Evolutionary conservation across 2,888 invertebrate genomes (phyloP).

Genomic region (Tryphoninae sp.): DNA sequence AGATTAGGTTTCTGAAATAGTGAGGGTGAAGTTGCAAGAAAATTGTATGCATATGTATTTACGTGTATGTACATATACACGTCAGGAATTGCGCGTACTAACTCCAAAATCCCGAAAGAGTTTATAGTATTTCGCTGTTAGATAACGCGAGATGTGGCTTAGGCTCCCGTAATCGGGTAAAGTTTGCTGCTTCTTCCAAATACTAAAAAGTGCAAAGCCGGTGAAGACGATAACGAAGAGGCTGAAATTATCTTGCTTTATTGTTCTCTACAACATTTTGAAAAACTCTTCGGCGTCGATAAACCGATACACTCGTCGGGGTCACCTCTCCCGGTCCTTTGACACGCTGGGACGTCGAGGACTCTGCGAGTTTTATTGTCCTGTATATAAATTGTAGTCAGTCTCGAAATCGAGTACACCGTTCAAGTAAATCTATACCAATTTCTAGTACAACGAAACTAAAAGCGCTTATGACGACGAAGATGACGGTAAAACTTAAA

Average conservation of each 20-base stretch:
- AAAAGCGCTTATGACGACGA: constrained; percentile 66
- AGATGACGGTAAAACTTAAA: constrained; percentile 33
- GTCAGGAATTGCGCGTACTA: too few species aligned
- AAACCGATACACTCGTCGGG: constrained; percentile 45
- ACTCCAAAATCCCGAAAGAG: neutral
- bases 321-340: neutral
- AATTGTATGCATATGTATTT: too few species aligned
- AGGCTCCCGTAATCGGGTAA: neutral
- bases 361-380: constrained; percentile 35
- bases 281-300: constrained; percentile 40
- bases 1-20: constrained; percentile 76
- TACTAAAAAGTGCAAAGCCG: constrained; percentile 57
- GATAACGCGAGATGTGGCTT: neutral
- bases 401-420: constrained; percentile 51
- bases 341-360: constrained; percentile 37
- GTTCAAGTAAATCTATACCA: constrained; percentile 56
- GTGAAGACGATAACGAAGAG: constrained; percentile 39
- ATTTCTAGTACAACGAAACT: constrained; percentile 69
- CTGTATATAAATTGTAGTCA: constrained; percentile 62
- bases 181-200: constrained; percentile 19
- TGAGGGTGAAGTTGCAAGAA: neutral
- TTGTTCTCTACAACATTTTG: constrained; percentile 32
- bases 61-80: too few species aligned
- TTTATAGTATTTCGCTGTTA: neutral
- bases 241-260: constrained; percentile 36